Percentiles rank a stretch among this genome's conserved stretches.
These are phyloP conservation scores for Salvelinus alpinus DNA, from an alignment of 2,113 vertebrate species.

Conservation along the genomic window DNA sequence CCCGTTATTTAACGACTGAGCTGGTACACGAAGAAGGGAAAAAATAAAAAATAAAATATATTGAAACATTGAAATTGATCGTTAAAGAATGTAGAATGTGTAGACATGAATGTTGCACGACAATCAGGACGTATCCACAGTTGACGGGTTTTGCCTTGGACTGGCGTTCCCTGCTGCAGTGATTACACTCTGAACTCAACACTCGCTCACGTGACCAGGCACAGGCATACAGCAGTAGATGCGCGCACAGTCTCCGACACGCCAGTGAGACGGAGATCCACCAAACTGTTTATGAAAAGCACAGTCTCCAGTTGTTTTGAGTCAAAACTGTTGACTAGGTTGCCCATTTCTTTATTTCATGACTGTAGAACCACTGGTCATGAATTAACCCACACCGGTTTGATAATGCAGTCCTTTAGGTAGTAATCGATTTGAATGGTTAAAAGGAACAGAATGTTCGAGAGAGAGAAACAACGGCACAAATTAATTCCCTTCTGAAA, in stretches of 20 bases:
- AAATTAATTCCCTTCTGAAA: neutral
- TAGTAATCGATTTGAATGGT: neutral
- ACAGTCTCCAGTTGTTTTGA: conserved; percentile 3
- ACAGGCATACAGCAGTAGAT: conserved; percentile 14
- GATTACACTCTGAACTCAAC: conserved; percentile 49
- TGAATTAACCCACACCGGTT: conserved; percentile 9
- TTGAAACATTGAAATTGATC: neutral
- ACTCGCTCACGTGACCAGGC: conserved; percentile 34
- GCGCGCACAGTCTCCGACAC: conserved; percentile 10
- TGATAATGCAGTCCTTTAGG: neutral
- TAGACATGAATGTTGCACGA: conserved; percentile 47
- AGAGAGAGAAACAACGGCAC: neutral
- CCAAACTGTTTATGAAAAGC: conserved; percentile 43
- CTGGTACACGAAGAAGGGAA: neutral
- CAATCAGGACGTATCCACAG: conserved; percentile 65
- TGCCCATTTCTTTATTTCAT: conserved; percentile 13
- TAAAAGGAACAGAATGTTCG: too few relatives aligned
- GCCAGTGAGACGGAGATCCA: neutral
- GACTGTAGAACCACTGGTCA: conserved; percentile 24
- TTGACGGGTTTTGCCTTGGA: conserved; percentile 37
- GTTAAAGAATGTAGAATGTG: conserved; percentile 19
- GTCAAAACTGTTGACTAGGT: neutral
- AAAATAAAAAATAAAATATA: neutral
- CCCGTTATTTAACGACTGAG: neutral
- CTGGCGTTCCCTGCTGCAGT: conserved; percentile 30